Evolutionary conservation across 2,888 invertebrate genomes (phyloP).

Genomic region (Argyresthia goedartella): DNA sequence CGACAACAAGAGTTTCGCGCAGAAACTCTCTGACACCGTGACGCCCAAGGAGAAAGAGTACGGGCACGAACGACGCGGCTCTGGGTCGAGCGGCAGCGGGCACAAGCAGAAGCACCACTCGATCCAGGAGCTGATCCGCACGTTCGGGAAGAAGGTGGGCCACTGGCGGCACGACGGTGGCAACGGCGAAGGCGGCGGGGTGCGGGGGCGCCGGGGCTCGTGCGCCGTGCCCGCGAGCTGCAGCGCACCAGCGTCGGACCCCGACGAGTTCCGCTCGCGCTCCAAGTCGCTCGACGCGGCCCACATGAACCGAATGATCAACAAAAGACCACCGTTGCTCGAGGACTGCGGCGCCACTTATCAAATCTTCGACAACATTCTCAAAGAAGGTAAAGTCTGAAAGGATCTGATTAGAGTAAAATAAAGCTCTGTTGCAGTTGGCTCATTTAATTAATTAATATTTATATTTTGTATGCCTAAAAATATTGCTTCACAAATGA

Average conservation of each 20-base stretch:
- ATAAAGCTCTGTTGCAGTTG: no score
- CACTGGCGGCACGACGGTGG: no score
- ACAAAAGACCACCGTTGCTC: slow-evolving; percentile 64
- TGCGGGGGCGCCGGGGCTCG: slow-evolving; percentile 53
- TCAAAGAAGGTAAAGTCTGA: slow-evolving; percentile 58
- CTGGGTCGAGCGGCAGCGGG: slow-evolving; percentile 41
- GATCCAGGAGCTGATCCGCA: slow-evolving; percentile 82
- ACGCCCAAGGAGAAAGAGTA: slow-evolving; percentile 25
- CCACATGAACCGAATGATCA: slow-evolving; percentile 42
- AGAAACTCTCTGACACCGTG: slow-evolving; percentile 43
- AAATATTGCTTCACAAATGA: no score
- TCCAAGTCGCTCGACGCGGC: slow-evolving; percentile 83
- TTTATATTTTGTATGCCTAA: no score
- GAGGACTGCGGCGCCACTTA: slow-evolving; percentile 87
- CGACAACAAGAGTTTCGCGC: slow-evolving; percentile 56
- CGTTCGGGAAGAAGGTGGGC: slow-evolving; percentile 81
- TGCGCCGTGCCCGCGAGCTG: slow-evolving; percentile 58
- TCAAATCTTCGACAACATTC: slow-evolving; percentile 83
- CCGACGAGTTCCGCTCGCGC: slow-evolving; percentile 79
- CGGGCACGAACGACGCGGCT: slow-evolving; percentile 40
- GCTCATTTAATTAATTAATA: no score
- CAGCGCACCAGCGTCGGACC: slow-evolving; percentile 53
- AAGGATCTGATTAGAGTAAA: no score
- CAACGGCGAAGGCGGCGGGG: slow-evolving; percentile 57
- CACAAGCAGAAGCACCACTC: slow-evolving; percentile 74